A percentile compares a stretch with the other conserved stretches of the same genome.
These are phyloP conservation scores for Dicaeum eximium DNA, from an alignment of 2,113 vertebrate species.

Conservation along the genomic window DNA sequence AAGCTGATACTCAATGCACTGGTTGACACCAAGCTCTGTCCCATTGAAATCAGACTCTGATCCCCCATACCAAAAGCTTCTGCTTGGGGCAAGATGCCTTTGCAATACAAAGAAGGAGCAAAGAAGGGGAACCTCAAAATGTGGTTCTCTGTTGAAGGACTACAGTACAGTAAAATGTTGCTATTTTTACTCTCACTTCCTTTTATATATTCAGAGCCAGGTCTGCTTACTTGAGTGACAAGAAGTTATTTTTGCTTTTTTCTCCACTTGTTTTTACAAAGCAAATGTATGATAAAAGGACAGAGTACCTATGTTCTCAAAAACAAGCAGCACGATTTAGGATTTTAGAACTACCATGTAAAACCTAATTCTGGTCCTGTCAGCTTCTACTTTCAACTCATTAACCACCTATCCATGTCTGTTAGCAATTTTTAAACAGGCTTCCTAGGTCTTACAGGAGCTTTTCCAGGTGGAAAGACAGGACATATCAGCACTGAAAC, in stretches of 20 bases:
- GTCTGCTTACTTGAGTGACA: background rate
- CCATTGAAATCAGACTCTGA: background rate
- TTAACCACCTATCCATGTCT: background rate
- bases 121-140: conserved; percentile 23
- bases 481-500: background rate
- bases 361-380: background rate
- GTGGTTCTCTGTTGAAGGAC: background rate
- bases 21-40: background rate
- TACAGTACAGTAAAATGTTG: background rate
- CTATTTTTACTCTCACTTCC: conserved; percentile 26
- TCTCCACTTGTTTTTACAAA: background rate
- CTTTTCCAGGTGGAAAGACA: background rate
- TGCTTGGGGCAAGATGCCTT: background rate
- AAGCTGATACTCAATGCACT: background rate
- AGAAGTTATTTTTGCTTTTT: background rate
- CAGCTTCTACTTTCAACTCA: background rate
- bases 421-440: background rate
- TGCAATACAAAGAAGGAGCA: background rate
- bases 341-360: background rate
- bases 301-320: background rate
- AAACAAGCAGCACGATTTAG: background rate
- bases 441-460: background rate
- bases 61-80: background rate
- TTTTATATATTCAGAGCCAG: background rate
- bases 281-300: background rate